Percentiles rank a stretch among this genome's conserved stretches.
Conservation (phyloP, 1,140 invertebrate species). For the Bombus picipes region DNA sequence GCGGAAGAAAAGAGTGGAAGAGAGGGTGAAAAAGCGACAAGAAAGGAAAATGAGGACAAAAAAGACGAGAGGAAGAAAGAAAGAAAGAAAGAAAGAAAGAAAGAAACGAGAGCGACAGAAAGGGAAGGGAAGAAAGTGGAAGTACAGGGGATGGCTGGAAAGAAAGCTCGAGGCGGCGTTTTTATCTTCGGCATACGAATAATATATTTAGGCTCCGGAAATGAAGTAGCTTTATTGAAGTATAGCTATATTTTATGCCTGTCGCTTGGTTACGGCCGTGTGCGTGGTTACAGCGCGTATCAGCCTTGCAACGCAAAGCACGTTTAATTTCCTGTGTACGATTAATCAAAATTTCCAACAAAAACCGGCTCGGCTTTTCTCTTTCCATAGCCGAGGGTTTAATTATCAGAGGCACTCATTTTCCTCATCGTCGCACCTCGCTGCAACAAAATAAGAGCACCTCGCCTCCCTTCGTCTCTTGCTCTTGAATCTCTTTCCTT, state of each 20-base stretch:
- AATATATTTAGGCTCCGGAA: conserved; percentile 36
- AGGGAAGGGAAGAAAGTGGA: no score
- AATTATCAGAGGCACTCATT: conserved; percentile 54
- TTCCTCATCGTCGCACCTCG: conserved; percentile 50
- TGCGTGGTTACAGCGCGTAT: background rate
- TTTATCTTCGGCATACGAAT: conserved; percentile 10
- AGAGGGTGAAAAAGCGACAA: background rate
- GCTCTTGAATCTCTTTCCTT: background rate
- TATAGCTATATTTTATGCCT: conserved; percentile 3
- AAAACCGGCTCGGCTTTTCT: conserved; percentile 42
- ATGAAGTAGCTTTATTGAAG: conserved; percentile 44
- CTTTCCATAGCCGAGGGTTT: conserved; percentile 46
- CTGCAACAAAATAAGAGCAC: conserved; percentile 47
- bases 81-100: background rate
- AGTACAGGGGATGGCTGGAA: background rate
- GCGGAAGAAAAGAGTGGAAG: background rate
- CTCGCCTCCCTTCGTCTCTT: background rate
- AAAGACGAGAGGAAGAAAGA: background rate
- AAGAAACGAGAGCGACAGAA: background rate
- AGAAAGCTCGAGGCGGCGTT: background rate
- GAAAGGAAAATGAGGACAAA: background rate
- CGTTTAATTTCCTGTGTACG: conserved; percentile 50
- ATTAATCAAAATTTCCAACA: conserved; percentile 53
- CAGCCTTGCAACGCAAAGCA: background rate
- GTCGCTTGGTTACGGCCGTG: background rate